Evolutionary conservation across 2,113 vertebrate species (phyloP).

Genomic region (Montifringilla adamsi): DNA sequence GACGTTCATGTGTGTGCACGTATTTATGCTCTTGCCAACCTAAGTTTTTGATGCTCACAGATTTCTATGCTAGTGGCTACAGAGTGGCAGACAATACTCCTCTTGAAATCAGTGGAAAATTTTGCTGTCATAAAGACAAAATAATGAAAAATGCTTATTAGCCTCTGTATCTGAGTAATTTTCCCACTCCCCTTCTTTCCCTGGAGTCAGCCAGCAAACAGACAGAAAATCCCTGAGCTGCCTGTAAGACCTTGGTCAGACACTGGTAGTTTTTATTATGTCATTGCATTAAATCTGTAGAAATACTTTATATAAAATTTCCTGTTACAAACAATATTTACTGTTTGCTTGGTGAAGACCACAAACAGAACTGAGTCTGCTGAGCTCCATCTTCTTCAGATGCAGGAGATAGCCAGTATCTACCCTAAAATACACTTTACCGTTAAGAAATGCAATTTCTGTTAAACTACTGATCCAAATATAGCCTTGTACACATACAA

Average conservation of each 20-base stretch:
- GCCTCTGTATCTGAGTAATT: not conserved
- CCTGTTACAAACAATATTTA: not conserved
- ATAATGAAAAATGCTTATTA: not conserved
- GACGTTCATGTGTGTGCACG: rapidly evolving
- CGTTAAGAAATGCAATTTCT: not conserved
- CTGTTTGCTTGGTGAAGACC: not conserved
- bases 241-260: not conserved
- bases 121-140: not conserved
- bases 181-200: not conserved
- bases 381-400: not conserved
- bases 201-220: not conserved
- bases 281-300: not conserved
- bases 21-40: not conserved
- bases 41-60: not conserved
- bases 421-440: not conserved
- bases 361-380: not conserved
- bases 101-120: not conserved
- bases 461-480: not conserved
- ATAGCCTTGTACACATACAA: not conserved
- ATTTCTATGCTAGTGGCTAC: rapidly evolving
- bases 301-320: not conserved
- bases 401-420: not conserved
- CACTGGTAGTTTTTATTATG: not conserved
- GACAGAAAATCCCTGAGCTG: not conserved
- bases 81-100: not conserved